Evolutionary conservation across 2,113 vertebrate genomes (phyloP).

Genomic region (Gymnobelideus leadbeateri): DNA sequence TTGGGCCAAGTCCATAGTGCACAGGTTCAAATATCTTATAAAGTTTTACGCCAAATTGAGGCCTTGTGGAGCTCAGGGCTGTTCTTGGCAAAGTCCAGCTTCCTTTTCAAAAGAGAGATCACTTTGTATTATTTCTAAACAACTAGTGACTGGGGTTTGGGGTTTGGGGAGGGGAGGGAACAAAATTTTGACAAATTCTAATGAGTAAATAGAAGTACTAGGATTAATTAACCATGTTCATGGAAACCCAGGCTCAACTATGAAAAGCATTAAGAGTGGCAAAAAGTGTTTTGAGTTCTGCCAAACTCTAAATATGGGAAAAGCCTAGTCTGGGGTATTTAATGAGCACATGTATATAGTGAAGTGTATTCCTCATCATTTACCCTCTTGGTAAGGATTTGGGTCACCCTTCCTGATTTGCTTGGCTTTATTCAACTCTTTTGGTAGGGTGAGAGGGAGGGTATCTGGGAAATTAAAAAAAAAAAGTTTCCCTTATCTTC

Average conservation of each 20-base stretch:
- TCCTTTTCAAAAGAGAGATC: conserved; percentile 68
- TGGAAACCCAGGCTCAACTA: conserved; percentile 76
- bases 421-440: conserved; percentile 9
- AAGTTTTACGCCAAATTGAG: conserved; percentile 57
- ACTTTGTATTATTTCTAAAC: conserved; percentile 72
- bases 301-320: conserved; percentile 68
- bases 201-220: conserved; percentile 78
- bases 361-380: not conserved
- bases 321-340: conserved; percentile 39
- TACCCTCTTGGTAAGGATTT: conserved; percentile 22
- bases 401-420: conserved; percentile 1
- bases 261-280: conserved; percentile 75
- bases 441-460: not conserved
- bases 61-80: conserved; percentile 56
- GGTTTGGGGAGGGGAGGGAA: conserved; percentile 20
- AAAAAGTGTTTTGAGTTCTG: conserved; percentile 25
- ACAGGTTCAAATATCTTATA: conserved; percentile 67
- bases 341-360: conserved; percentile 28
- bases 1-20: conserved; percentile 59
- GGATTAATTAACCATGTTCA: conserved; percentile 76
- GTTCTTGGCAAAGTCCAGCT: conserved; percentile 63
- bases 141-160: conserved; percentile 63
- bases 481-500: not conserved
- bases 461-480: not conserved
- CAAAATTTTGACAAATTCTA: conserved; percentile 74